phyloP scores from a whole-genome alignment of 2,113 vertebrate genomes.

The Epinephelus moara region DNA sequence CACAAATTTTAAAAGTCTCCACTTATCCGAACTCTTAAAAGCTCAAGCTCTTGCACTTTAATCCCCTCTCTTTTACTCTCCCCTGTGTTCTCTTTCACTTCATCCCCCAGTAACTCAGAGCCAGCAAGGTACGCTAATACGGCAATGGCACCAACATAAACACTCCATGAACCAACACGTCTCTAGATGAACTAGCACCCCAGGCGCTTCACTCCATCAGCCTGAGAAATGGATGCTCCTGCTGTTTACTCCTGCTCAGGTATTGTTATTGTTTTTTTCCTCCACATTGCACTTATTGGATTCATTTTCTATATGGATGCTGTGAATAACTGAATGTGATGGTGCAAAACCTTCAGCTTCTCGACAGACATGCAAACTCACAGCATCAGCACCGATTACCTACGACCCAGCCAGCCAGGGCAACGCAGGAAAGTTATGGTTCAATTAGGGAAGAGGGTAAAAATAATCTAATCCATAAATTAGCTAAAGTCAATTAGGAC shows the following conservation, averaged over 20 bases:
- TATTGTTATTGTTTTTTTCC: conserved; percentile 39
- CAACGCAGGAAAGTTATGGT: conserved; percentile 78
- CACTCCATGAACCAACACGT: conserved; percentile 9
- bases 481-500: conserved; percentile 85
- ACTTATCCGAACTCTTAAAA: conserved; percentile 22
- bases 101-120: conserved; percentile 18
- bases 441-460: conserved; percentile 79
- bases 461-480: conserved; percentile 85
- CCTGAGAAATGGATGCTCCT: conserved; percentile 65
- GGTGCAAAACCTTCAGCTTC: conserved; percentile 55
- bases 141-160: conserved; percentile 40
- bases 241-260: conserved; percentile 40
- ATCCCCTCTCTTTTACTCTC: conserved; percentile 18
- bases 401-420: conserved; percentile 47
- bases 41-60: conserved; percentile 23
- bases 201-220: conserved; percentile 63
- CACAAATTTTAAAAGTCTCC: background rate
- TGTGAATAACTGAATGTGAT: conserved; percentile 64
- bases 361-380: conserved; percentile 27
- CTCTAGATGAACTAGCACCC: conserved; percentile 45
- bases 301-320: conserved; percentile 51
- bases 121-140: conserved; percentile 44
- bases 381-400: conserved; percentile 67
- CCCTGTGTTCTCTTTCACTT: conserved; percentile 9
- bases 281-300: conserved; percentile 28